Conservation (phyloP, 64 coral and sea anemone genomes). For the Dendronephthya gigantea region DNA sequence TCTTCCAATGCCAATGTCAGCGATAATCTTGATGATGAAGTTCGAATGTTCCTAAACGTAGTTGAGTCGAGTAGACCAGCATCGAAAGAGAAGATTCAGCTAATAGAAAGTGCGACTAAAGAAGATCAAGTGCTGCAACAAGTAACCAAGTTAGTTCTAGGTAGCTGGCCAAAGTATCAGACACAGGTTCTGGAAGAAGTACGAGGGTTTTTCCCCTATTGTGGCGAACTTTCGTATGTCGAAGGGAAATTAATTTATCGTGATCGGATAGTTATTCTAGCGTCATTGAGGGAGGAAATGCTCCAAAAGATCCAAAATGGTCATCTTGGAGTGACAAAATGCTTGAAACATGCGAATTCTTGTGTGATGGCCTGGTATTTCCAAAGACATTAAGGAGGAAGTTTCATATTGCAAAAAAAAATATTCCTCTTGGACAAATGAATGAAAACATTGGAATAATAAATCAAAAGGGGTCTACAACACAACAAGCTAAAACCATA, state of each 20-base stretch:
- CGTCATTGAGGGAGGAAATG: not conserved
- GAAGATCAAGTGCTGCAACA: not conserved
- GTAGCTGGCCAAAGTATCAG: constrained; percentile 21
- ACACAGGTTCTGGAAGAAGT: constrained; percentile 3
- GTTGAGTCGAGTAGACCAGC: not conserved
- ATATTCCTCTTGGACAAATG: no score
- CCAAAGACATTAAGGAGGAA: constrained; percentile 6
- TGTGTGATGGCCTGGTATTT: constrained; percentile 18
- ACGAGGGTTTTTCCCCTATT: not conserved
- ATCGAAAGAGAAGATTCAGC: not conserved
- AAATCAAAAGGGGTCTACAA: no score
- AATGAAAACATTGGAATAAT: no score
- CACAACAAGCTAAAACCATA: no score
- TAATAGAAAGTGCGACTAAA: not conserved
- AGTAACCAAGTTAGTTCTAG: not conserved
- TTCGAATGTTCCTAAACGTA: constrained; percentile 4
- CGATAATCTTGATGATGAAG: constrained; percentile 6
- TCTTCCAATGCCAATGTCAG: not conserved
- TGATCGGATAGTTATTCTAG: not conserved
- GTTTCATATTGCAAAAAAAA: constrained; percentile 27
- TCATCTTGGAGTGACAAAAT: constrained; percentile 18
- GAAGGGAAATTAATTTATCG: constrained; percentile 16
- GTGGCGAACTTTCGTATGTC: constrained; percentile 3
- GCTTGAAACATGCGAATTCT: not conserved
- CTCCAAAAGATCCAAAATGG: constrained; percentile 25